phyloP scores from a whole-genome alignment of 2,797 vertebrate genomes.

The Cephalopachus bancanus region DNA sequence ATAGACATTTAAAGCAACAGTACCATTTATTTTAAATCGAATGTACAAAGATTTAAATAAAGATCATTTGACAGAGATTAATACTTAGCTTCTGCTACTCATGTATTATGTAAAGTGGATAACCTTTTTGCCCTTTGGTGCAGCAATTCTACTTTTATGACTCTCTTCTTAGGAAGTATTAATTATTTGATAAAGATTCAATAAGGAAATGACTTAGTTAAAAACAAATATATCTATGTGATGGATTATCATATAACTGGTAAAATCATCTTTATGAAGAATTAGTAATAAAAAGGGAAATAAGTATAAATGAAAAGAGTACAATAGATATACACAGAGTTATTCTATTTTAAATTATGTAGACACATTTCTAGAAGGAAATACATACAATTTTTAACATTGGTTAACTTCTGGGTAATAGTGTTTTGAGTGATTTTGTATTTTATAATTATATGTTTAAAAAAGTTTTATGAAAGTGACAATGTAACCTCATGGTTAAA shows the following conservation, averaged over 20 bases:
- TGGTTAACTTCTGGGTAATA: constrained; percentile 5
- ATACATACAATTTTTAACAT: background rate
- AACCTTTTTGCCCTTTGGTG: background rate
- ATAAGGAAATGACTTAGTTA: background rate
- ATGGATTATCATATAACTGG: background rate
- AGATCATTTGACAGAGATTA: background rate
- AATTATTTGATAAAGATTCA: constrained; percentile 1
- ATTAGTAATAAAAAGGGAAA: background rate
- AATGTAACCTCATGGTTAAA: constrained; percentile 1
- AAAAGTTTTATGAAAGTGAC: constrained; percentile 5
- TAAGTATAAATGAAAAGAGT: constrained; percentile 3
- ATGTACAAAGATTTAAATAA: constrained; percentile 5
- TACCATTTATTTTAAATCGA: background rate
- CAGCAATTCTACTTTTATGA: background rate
- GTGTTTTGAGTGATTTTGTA: constrained; percentile 12
- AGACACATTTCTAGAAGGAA: constrained; percentile 24
- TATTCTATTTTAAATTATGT: constrained; percentile 21
- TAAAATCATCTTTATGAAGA: constrained; percentile 29
- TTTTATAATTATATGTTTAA: background rate
- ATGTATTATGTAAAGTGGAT: background rate
- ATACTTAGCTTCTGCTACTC: background rate
- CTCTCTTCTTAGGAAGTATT: background rate
- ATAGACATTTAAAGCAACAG: background rate
- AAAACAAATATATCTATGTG: background rate
- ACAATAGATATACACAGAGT: background rate